These are phyloP conservation scores for Emydura subglobosa DNA, from an alignment of 2,113 vertebrate genomes.

Conservation along the genomic window DNA sequence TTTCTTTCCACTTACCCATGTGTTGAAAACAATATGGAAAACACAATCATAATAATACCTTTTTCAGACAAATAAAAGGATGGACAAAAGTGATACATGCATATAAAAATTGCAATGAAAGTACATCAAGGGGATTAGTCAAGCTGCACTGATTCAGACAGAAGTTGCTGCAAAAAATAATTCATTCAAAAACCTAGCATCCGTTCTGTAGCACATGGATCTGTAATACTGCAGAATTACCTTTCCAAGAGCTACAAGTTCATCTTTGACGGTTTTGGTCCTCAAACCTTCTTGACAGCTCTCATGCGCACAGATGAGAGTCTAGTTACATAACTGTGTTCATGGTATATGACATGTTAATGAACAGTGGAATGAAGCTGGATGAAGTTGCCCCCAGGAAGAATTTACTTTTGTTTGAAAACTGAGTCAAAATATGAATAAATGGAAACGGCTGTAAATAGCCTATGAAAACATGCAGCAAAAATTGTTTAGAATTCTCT, in stretches of 20 bases:
- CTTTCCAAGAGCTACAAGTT: not conserved
- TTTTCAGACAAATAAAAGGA: not conserved
- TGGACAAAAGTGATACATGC: not conserved
- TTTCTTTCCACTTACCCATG: not conserved
- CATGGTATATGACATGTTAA: accelerated
- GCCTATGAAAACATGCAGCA: not conserved
- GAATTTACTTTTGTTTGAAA: conserved; percentile 18
- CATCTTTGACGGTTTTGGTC: not conserved
- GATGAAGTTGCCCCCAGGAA: not conserved
- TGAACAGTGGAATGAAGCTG: conserved; percentile 28
- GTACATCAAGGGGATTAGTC: not conserved
- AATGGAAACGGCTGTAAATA: conserved; percentile 31
- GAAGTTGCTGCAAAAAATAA: not conserved
- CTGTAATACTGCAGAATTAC: not conserved
- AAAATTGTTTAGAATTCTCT: conserved; percentile 31
- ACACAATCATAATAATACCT: not conserved
- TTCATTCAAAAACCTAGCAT: not conserved
- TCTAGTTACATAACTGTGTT: not conserved
- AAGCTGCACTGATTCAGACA: not conserved
- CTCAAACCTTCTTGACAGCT: accelerated
- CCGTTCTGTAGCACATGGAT: not conserved
- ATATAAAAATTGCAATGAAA: not conserved
- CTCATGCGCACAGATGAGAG: not conserved
- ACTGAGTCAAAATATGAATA: conserved; percentile 51
- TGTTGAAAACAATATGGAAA: not conserved